Percentiles rank a stretch among this genome's conserved stretches.
Evolutionary conservation across 2,888 invertebrate species (phyloP).

Genomic region (Cantharis nigra): DNA sequence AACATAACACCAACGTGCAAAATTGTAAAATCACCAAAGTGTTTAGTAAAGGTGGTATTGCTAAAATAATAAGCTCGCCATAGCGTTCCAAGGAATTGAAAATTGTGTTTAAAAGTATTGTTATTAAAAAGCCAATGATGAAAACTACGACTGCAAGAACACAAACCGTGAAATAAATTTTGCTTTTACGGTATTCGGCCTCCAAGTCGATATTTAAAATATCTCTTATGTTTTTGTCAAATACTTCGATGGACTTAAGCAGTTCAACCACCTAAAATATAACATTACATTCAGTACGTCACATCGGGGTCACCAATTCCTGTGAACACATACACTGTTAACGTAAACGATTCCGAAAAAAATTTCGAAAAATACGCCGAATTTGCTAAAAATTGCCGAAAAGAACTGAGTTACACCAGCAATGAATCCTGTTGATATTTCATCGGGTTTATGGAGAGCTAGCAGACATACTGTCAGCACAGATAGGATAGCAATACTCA

Average conservation of each 20-base stretch:
- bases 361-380: neutral
- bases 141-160: neutral
- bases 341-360: neutral
- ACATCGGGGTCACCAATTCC: neutral
- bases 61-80: neutral
- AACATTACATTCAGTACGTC: neutral
- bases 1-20: slow-evolving; percentile 5
- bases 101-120: neutral
- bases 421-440: neutral
- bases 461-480: neutral
- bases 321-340: neutral
- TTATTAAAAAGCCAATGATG: neutral
- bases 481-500: neutral
- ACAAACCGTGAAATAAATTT: neutral
- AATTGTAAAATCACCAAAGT: slow-evolving; percentile 8
- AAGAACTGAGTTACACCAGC: neutral
- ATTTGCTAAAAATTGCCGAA: neutral
- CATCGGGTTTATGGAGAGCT: neutral
- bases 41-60: neutral
- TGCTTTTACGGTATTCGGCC: neutral
- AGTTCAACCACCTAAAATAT: neutral
- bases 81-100: neutral
- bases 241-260: neutral
- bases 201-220: neutral
- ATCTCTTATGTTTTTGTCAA: neutral